phyloP scores from a whole-genome alignment of 2,888 invertebrate genomes.

The Hirtodrosophila duncani region DNA sequence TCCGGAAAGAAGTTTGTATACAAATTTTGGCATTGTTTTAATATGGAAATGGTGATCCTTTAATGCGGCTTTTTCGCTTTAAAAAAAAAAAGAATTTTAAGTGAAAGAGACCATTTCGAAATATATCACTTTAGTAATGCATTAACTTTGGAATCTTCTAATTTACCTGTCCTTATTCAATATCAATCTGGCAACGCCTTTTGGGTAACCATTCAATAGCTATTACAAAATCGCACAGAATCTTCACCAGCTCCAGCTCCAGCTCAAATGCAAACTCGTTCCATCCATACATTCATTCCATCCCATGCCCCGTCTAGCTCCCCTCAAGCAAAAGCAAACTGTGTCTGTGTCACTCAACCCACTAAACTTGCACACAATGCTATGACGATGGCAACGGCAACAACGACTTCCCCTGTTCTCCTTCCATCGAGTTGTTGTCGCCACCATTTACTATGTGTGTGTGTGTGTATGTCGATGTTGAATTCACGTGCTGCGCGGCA shows the following conservation, averaged over 20 bases:
- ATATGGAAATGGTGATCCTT: too few species aligned
- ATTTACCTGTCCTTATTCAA: too few species aligned
- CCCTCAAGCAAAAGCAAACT: conserved; percentile 52
- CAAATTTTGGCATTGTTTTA: too few species aligned
- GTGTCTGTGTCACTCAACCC: conserved; percentile 72
- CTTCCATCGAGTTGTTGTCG: conserved; percentile 1
- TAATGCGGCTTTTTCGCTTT: too few species aligned
- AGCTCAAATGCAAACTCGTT: conserved; percentile 39
- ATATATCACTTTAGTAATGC: background rate
- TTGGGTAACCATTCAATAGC: conserved; percentile 16
- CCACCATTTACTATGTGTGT: conserved; percentile 8
- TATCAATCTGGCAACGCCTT: conserved; percentile 26
- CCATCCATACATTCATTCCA: conserved; percentile 8
- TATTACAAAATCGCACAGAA: conserved; percentile 34
- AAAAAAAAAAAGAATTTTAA: too few species aligned
- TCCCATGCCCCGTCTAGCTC: conserved; percentile 37
- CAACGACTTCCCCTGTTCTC: conserved; percentile 1
- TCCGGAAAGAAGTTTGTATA: too few species aligned
- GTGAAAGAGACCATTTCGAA: too few species aligned
- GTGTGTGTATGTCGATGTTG: conserved; percentile 3
- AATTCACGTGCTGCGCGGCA: conserved; percentile 26
- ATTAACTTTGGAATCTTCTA: background rate
- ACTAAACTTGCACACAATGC: conserved; percentile 67
- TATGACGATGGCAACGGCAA: conserved; percentile 15
- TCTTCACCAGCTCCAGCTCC: conserved; percentile 3